phyloP scores from a whole-genome alignment of 2,888 invertebrate genomes.

The Eupithecia inturbata region DNA sequence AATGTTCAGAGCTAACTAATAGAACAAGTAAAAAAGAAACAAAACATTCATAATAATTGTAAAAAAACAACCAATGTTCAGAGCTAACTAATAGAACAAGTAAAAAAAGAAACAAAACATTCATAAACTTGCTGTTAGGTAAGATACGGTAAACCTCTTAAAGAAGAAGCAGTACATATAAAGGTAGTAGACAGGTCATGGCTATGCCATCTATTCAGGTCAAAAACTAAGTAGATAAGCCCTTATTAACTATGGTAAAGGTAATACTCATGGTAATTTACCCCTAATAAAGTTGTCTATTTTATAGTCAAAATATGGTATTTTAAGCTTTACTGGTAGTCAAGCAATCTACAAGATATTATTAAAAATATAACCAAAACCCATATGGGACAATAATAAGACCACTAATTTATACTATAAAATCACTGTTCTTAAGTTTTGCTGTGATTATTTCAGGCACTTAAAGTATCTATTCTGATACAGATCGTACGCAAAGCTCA shows the following conservation, averaged over 20 bases:
- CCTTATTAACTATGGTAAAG: background rate
- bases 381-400: background rate
- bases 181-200: too few species aligned
- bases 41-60: too few species aligned
- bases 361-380: background rate
- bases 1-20: background rate
- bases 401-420: background rate
- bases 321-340: background rate
- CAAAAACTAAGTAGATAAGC: background rate
- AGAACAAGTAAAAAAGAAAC: too few species aligned
- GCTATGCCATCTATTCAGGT: constrained; percentile 4
- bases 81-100: background rate
- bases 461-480: background rate
- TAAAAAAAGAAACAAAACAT: background rate
- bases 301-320: background rate
- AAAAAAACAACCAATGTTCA: background rate
- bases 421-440: background rate
- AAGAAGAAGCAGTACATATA: too few species aligned
- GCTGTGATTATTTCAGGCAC: background rate
- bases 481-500: background rate
- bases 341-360: background rate
- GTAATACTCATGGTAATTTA: constrained; percentile 1
- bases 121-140: background rate
- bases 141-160: background rate
- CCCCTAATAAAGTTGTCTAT: background rate